These are phyloP conservation scores for Gambelia wislizenii DNA, from an alignment of 2,797 vertebrate genomes.

Conservation along the genomic window DNA sequence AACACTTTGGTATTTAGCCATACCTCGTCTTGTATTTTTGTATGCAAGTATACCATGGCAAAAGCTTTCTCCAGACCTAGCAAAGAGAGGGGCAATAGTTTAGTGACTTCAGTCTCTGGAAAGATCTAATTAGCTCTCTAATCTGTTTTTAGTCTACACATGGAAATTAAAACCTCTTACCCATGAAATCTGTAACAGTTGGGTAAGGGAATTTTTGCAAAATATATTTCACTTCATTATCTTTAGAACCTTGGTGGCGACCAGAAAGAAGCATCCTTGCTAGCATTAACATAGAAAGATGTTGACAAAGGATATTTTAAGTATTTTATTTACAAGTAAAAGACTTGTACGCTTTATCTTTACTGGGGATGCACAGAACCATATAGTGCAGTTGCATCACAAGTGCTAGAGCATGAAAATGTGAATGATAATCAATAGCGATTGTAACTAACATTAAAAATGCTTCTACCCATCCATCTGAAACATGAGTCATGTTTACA, in stretches of 20 bases:
- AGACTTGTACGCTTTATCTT: slow-evolving; percentile 28
- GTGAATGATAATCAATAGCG: slow-evolving; percentile 37
- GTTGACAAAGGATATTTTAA: not conserved
- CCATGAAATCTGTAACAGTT: slow-evolving; percentile 18
- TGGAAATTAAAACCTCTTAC: slow-evolving; percentile 36
- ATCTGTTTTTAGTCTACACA: slow-evolving; percentile 18
- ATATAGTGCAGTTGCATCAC: slow-evolving; percentile 18
- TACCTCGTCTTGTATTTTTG: slow-evolving; percentile 37
- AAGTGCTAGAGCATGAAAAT: slow-evolving; percentile 41
- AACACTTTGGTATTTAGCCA: slow-evolving; percentile 45
- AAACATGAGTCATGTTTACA: not conserved
- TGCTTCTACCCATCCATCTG: slow-evolving; percentile 10
- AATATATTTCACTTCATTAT: not conserved
- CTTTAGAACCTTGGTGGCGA: slow-evolving; percentile 27
- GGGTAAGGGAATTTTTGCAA: slow-evolving; percentile 1
- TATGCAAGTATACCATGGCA: slow-evolving; percentile 34
- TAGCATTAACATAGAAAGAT: slow-evolving; percentile 4
- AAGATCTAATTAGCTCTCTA: slow-evolving; percentile 30
- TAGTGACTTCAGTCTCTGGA: slow-evolving; percentile 7
- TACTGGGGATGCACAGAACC: slow-evolving; percentile 1
- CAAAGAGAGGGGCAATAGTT: slow-evolving; percentile 38
- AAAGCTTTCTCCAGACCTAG: slow-evolving; percentile 23
- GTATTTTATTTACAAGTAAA: not conserved
- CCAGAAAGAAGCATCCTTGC: not conserved
- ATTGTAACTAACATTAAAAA: slow-evolving; percentile 22